Percentiles rank a stretch among this genome's conserved stretches.
Conservation (phyloP, 2,888 invertebrate genomes). For the Cephus sareptanus region DNA sequence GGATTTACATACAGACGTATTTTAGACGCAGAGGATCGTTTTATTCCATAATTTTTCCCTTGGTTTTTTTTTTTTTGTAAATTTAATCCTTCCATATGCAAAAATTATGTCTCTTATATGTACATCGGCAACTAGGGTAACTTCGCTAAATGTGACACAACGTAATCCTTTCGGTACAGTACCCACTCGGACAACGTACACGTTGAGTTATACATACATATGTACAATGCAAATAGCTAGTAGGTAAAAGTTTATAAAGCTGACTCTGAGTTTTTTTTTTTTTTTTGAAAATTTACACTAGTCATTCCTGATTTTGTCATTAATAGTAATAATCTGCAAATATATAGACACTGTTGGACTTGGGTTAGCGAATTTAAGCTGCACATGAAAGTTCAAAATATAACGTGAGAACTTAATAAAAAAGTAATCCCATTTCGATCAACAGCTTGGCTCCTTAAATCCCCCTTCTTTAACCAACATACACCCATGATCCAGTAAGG, state of each 20-base stretch:
- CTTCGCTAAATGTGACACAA: background rate
- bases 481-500: background rate
- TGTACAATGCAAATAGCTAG: conserved; percentile 7
- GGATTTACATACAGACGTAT: conserved; percentile 4
- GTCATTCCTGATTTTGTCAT: background rate
- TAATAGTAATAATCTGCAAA: background rate
- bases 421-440: conserved; percentile 43
- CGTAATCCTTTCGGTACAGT: too few species aligned
- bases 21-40: background rate
- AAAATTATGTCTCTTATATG: background rate
- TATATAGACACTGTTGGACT: background rate
- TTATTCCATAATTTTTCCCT: background rate
- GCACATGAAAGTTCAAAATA: background rate
- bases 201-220: conserved; percentile 6
- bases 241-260: too few species aligned
- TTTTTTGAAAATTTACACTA: background rate
- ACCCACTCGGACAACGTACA: too few species aligned
- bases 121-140: background rate
- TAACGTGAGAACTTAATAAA: conserved; percentile 25
- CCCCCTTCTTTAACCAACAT: background rate
- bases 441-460: conserved; percentile 26
- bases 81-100: background rate
- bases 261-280: too few species aligned
- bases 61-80: background rate
- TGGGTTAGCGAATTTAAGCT: background rate